These are phyloP conservation scores for Periophthalmodon schlosseri DNA, from an alignment of 2,113 vertebrate species.

Conservation along the genomic window DNA sequence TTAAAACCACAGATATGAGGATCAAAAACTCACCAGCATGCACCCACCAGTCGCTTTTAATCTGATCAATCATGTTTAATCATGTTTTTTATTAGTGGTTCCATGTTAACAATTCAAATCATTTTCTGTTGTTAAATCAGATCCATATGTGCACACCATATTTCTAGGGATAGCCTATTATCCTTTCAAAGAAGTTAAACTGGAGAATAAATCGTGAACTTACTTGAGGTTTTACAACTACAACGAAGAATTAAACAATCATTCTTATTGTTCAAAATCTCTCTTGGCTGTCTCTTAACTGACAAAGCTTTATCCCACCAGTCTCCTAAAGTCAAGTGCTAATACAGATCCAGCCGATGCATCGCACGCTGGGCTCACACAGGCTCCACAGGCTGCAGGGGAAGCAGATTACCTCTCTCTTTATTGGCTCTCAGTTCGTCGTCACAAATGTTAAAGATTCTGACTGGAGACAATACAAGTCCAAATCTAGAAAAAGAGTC, in stretches of 20 bases:
- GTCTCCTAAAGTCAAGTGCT: slow-evolving; percentile 34
- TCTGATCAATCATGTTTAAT: neutral
- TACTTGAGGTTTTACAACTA: no score
- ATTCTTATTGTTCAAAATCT: slow-evolving; percentile 1
- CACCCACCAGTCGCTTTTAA: slow-evolving; percentile 28
- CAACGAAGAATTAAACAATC: neutral
- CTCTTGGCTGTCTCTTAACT: slow-evolving; percentile 33
- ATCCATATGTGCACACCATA: neutral
- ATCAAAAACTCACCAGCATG: slow-evolving; percentile 49
- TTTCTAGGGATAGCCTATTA: no score
- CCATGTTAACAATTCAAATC: neutral
- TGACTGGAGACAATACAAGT: slow-evolving; percentile 26
- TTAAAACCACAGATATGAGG: slow-evolving; percentile 63
- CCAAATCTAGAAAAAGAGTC: slow-evolving; percentile 20
- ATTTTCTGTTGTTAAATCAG: neutral
- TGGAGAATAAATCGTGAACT: no score
- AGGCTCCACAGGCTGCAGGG: slow-evolving; percentile 37
- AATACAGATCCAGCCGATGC: slow-evolving; percentile 41
- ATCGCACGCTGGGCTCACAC: slow-evolving; percentile 40
- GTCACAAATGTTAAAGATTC: slow-evolving; percentile 34
- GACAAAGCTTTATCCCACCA: slow-evolving; percentile 21
- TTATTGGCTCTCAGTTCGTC: slow-evolving; percentile 47
- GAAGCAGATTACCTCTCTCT: slow-evolving; percentile 60
- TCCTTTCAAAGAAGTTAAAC: no score
- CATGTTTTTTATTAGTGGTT: neutral